phyloP scores from a whole-genome alignment of 2,797 vertebrate species.

The Hypotaenidia philippensis region DNA sequence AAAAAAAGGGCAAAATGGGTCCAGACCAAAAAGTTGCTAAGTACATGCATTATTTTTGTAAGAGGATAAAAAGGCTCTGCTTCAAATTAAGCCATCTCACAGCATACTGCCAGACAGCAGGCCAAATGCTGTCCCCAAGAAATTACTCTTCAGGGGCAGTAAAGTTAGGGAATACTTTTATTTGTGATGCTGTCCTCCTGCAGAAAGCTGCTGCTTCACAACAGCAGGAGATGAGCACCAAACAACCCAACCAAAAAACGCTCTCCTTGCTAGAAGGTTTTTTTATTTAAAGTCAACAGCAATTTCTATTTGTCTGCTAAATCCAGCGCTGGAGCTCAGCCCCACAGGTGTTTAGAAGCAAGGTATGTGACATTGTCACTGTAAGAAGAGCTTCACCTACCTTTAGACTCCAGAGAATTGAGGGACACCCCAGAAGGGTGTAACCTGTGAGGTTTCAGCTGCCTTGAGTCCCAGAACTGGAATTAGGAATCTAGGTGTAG shows the following conservation, averaged over 20 bases:
- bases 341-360: background rate
- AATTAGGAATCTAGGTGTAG: background rate
- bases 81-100: background rate
- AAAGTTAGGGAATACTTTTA: background rate
- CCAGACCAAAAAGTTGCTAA: background rate
- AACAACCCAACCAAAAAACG: background rate
- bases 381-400: background rate
- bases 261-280: background rate
- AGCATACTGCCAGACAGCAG: background rate
- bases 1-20: background rate
- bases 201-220: background rate
- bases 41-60: background rate
- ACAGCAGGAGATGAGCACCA: background rate
- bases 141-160: background rate
- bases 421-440: fast-evolving
- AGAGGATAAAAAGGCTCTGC: background rate
- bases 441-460: background rate
- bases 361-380: background rate
- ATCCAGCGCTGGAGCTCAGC: background rate
- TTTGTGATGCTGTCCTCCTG: background rate
- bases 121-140: fast-evolving
- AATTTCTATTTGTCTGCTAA: background rate
- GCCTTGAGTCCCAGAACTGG: background rate
- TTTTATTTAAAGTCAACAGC: background rate
- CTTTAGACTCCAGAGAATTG: background rate